These are phyloP conservation scores for Diuraphis noxia DNA, from an alignment of 1,140 invertebrate genomes.

Conservation along the genomic window DNA sequence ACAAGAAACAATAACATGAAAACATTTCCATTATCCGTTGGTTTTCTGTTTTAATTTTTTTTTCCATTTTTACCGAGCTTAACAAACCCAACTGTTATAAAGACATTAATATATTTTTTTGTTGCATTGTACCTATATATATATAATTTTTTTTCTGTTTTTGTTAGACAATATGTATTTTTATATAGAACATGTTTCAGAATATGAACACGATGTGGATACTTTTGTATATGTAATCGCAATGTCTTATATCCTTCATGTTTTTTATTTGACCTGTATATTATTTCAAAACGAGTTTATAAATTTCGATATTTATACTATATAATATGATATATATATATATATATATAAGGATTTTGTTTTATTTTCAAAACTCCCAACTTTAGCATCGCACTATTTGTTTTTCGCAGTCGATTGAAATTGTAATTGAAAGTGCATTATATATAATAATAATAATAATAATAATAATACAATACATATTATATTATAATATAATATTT, in stretches of 20 bases:
- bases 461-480: not conserved
- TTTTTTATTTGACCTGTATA: constrained; percentile 19
- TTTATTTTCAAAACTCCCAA: not conserved
- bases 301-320: not conserved
- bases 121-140: not conserved
- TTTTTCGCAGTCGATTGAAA: not conserved
- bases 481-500: not conserved
- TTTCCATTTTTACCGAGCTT: not conserved
- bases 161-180: not conserved
- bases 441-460: not conserved
- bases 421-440: not conserved
- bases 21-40: not conserved
- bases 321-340: not conserved
- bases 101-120: not conserved
- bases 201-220: not conserved
- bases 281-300: not conserved
- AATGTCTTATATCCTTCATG: not conserved
- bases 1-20: not conserved
- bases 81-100: not conserved
- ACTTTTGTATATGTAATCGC: not conserved
- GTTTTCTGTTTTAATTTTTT: not conserved
- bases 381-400: not conserved
- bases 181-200: not conserved
- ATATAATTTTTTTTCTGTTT: not conserved
- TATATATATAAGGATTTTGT: not conserved